Conservation (phyloP, 2,888 invertebrate species). For the Hyles lineata region DNA sequence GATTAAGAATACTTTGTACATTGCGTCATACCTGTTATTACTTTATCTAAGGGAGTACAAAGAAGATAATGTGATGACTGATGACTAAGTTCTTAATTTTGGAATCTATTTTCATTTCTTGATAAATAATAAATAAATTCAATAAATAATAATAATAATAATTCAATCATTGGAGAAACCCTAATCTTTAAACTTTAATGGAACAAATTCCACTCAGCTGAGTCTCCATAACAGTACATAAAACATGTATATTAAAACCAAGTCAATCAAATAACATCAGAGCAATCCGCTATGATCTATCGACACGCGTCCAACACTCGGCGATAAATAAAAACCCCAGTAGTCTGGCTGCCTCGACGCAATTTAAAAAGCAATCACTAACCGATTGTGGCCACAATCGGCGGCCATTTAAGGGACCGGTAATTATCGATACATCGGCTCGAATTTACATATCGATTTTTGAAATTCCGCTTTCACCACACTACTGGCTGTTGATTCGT, state of each 20-base stretch:
- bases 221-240: background rate
- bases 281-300: constrained; percentile 5
- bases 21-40: too few relatives aligned
- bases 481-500: constrained; percentile 42
- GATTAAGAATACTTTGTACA: too few relatives aligned
- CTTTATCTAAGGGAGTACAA: too few relatives aligned
- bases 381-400: constrained; percentile 66
- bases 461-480: constrained; percentile 65
- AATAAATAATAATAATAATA: too few relatives aligned
- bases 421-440: constrained; percentile 70
- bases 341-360: constrained; percentile 61
- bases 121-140: too few relatives aligned
- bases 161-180: too few relatives aligned
- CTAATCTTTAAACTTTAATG: too few relatives aligned
- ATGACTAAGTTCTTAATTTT: too few relatives aligned
- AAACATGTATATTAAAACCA: constrained; percentile 35
- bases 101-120: too few relatives aligned
- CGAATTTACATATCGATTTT: constrained; percentile 71
- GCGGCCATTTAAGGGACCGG: constrained; percentile 74
- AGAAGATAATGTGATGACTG: too few relatives aligned
- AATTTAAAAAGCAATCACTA: constrained; percentile 80
- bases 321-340: constrained; percentile 63
- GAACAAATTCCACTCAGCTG: background rate
- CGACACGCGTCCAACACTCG: constrained; percentile 39
- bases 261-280: background rate